These are phyloP conservation scores for Symphodus melops DNA, from an alignment of 2,113 vertebrate genomes.

Conservation along the genomic window DNA sequence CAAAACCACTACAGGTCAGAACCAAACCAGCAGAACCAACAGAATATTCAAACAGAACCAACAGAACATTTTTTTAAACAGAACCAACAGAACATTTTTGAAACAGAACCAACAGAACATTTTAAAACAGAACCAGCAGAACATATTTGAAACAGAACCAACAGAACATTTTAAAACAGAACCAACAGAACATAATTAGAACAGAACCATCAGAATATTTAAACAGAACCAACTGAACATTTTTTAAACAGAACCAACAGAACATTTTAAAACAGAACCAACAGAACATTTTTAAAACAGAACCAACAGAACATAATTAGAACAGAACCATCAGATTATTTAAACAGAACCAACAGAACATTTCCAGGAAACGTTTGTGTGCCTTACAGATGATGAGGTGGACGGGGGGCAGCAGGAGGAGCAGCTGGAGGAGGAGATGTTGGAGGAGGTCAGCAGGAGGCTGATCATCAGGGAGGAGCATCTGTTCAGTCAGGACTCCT, in stretches of 20 bases:
- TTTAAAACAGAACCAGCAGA: neutral
- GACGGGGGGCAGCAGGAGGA: neutral
- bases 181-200: no score
- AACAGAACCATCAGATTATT: no score
- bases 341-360: no score
- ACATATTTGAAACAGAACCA: no score
- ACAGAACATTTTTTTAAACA: neutral
- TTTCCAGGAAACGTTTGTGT: neutral
- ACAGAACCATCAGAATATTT: no score
- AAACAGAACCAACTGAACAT: no score
- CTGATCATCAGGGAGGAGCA: constrained; percentile 84
- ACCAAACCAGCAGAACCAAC: neutral
- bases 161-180: no score
- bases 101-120: neutral
- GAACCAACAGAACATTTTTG: neutral
- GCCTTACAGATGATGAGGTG: constrained; percentile 31
- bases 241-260: neutral
- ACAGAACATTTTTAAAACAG: no score
- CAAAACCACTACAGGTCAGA: constrained; percentile 3
- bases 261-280: no score
- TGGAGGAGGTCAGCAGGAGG: constrained; percentile 67
- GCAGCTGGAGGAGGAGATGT: constrained; percentile 3
- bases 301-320: no score
- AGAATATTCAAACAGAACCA: neutral
- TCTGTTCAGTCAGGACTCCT: constrained; percentile 63